Conservation (phyloP, 2,797 vertebrate species). For the Manis pentadactyla region DNA sequence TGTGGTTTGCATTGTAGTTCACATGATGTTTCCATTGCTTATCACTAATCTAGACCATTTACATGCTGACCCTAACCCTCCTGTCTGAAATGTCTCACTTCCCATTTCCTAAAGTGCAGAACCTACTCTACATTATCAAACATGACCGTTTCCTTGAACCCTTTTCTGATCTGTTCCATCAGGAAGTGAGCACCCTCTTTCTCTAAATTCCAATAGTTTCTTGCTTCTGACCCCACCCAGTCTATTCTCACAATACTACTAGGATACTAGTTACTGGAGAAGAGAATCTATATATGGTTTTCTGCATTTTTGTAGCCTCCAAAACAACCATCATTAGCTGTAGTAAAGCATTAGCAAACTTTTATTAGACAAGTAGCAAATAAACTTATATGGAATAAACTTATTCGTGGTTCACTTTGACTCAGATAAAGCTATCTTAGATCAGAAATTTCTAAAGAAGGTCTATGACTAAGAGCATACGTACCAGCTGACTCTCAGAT, state of each 20-base stretch:
- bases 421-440: not conserved
- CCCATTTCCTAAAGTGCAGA: not conserved
- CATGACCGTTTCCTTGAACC: not conserved
- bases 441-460: not conserved
- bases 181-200: not conserved
- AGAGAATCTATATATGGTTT: not conserved
- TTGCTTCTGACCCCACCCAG: not conserved
- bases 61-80: not conserved
- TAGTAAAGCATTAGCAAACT: not conserved
- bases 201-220: not conserved
- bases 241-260: not conserved
- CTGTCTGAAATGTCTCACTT: not conserved
- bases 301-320: not conserved
- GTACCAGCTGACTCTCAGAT: constrained; percentile 85
- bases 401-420: not conserved
- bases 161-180: not conserved
- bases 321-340: not conserved
- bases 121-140: not conserved
- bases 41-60: not conserved
- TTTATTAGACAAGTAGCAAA: not conserved
- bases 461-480: constrained; percentile 55
- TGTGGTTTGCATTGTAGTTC: not conserved
- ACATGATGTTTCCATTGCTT: not conserved
- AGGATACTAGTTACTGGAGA: not conserved
- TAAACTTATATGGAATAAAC: not conserved